Conservation (phyloP, 2,797 vertebrate genomes). For the Dicrostonyx torquatus region DNA sequence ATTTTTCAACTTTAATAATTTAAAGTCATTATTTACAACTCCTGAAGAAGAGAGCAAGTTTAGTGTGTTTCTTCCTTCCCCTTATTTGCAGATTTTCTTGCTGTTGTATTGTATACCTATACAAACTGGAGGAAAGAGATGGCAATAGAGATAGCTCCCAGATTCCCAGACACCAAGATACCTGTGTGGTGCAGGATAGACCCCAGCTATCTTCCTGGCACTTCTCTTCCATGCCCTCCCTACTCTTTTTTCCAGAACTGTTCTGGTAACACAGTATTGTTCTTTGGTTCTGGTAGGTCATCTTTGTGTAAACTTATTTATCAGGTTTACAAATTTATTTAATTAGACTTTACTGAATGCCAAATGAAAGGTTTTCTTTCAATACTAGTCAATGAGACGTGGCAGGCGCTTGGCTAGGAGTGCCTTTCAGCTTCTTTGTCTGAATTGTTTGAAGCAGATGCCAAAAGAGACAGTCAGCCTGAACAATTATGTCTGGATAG, state of each 20-base stretch:
- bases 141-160: neutral
- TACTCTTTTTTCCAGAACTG: neutral
- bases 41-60: neutral
- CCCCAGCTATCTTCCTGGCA: neutral
- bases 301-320: neutral
- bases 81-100: neutral
- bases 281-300: neutral
- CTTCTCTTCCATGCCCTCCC: neutral
- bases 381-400: neutral
- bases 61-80: neutral
- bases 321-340: neutral
- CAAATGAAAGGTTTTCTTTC: constrained; percentile 17
- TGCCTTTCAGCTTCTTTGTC: constrained; percentile 16
- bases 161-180: neutral
- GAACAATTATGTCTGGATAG: neutral
- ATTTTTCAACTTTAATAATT: neutral
- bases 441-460: constrained; percentile 26
- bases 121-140: neutral
- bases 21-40: neutral
- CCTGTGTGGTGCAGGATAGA: neutral
- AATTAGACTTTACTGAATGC: constrained; percentile 17
- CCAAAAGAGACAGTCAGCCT: neutral
- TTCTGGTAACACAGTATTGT: constrained; percentile 4
- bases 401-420: neutral
- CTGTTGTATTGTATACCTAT: neutral